Percentiles rank a stretch among this genome's conserved stretches.
Evolutionary conservation across 2,113 vertebrate species (phyloP).

Genomic region (Anguilla rostrata): DNA sequence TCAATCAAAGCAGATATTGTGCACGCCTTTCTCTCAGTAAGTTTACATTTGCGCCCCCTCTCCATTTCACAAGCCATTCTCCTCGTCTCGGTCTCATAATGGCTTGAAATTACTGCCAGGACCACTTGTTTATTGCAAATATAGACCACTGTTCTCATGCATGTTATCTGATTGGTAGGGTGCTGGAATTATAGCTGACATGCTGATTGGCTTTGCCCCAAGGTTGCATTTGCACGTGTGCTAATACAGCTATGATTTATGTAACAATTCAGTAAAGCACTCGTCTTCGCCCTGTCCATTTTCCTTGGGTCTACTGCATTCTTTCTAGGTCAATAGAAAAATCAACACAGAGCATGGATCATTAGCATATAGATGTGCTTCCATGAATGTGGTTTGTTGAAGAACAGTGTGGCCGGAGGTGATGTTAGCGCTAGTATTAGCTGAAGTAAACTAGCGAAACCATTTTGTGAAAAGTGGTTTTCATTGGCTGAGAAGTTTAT

Average conservation of each 20-base stretch:
- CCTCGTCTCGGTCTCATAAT: neutral
- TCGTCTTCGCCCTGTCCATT: slow-evolving; percentile 53
- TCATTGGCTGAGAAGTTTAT: neutral
- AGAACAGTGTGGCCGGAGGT: neutral
- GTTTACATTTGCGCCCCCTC: slow-evolving; percentile 21
- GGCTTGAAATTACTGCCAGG: neutral
- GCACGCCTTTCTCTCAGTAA: slow-evolving; percentile 96
- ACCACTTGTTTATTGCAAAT: slow-evolving; percentile 2
- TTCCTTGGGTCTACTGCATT: slow-evolving; percentile 51
- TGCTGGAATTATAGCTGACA: neutral
- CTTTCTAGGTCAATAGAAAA: slow-evolving; percentile 63
- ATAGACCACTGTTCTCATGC: neutral
- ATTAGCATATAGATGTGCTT: slow-evolving; percentile 73
- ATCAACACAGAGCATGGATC: slow-evolving; percentile 57
- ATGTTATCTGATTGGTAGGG: slow-evolving; percentile 28
- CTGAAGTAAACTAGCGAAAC: neutral
- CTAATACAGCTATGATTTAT: slow-evolving; percentile 54
- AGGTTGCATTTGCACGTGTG: slow-evolving; percentile 44
- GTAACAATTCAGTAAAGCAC: slow-evolving; percentile 54
- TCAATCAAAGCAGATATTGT: slow-evolving; percentile 99
- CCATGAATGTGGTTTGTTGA: slow-evolving; percentile 37
- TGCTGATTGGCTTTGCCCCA: slow-evolving; percentile 32
- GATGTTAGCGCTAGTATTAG: neutral
- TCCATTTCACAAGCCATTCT: neutral
- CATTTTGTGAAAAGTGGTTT: neutral